Base-by-base conservation (phyloP, 1,140 invertebrate genomes). In the Macrosteles quadrilineatus region DNA sequence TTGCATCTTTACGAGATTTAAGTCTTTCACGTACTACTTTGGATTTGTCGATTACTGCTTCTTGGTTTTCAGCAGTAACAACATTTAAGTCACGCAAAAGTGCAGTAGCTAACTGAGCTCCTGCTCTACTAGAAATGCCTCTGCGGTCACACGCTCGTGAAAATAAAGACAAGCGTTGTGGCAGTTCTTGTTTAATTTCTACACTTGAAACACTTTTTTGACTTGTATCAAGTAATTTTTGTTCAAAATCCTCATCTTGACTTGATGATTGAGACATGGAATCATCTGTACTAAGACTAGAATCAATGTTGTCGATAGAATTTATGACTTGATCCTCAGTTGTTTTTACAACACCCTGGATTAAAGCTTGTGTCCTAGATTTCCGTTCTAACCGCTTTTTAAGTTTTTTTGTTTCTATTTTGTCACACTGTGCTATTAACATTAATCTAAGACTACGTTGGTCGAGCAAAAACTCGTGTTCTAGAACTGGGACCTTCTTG, bases 31-130 rank as follows among this genome's bases (percentile, higher is more conserved):
- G 6, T 14, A 19, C 50, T n/a, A 55, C 23, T 19, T 11, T 6
- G 50, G 9, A 55, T 6, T 19, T 6, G 50, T 55, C 6, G 19
- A 55, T 55, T 55, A 55, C 50, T 23, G 50, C 50, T 55, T 14
- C 50, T 23, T 55, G 50, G 23, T 55, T 55, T 55, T 55, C 50
- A n/a, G 50, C 50, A 14, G 50, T 55, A n/a, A 55, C 23, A 23
- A 55, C 50, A 55, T 55, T 55, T 55, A 55, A 55, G 23, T 55
- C 50, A 6, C 19, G 50, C 23, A 55, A 55, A 55, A 55, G 50
- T n/a, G 50, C 50, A 55, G 14, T 55, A n/a, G 50, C 50, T 55
- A 55, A 23, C 14, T 55, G 50, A 55, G 50, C 50, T 55, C 50
- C 50, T 12, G 50, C 50, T 55, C 50, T 55, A 55, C 50, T 55